Base-by-base conservation (phyloP, 2,113 vertebrate genomes). In the Ciconia stormi region DNA sequence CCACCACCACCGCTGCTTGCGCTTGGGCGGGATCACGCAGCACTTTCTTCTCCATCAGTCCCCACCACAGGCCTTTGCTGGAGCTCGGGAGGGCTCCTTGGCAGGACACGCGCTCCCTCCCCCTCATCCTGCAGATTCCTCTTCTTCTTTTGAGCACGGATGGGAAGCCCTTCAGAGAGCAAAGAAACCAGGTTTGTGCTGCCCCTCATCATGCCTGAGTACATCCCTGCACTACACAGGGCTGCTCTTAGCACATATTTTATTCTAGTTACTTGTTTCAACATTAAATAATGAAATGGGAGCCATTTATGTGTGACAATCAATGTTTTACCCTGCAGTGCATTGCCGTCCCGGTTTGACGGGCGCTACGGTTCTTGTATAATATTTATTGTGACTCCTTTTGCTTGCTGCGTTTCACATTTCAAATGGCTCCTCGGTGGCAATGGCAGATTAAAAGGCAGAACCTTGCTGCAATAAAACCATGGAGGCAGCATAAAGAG, bases 291-390 rank as follows among this genome's bases (percentile, higher is more conserved):
- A 96, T 36, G 79, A 80, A 82, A 62, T 1, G 29, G 18, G 36
- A 92, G 74, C 66, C 69, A 10, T 63, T 79, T 92, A 92, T 29
- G 73, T 89, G 96, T 85, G 95, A 91, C 97, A 97, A 95, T 76
- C 93, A 50, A 23, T 87, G 87, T 84, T 96, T 89, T 44, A 88
- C 89, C 89, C 77, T 8, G 78, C 90, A 56, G 71, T 10, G 30
- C 92, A 86, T 93, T 53, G 87, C 87, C 9, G 17, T 27, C 61
- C 47, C 3, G 23, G 56, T 49, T 59, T 38, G 59, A 53, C 12
- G 70, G 63, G 89, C 29, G 0, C 82, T 73, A 12, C 22, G 15
- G 27, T 86, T 73, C 80, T 55, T 44, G 56, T 55, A 8, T 20
- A 92, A 95, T 76, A 77, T 97, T 96, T 82, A 82, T n/a, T 7